Evolutionary conservation across 2,888 invertebrate genomes (phyloP), one percentile per base, ranked within the genome.

Genomic region (Sarcophaga caerulescens): DNA sequence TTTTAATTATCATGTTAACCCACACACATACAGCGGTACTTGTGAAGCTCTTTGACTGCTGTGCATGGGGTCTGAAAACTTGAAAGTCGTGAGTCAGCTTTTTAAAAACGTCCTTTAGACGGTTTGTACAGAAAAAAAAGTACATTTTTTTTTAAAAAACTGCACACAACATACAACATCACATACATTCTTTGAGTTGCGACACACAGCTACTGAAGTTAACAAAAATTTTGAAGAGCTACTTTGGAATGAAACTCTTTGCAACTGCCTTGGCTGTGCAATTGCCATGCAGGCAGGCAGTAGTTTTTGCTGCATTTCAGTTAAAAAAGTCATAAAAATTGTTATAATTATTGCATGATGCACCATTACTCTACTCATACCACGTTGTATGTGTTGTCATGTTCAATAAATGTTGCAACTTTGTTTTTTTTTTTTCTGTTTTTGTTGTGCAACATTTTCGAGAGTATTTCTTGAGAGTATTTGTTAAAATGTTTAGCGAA

Each of bases 1-100:
- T 87, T 88, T 88, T 86, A 88, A 88, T 88, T 88, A 86, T 88
- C 86, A 85, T 88, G 86, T 88, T 86, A 88, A 81, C 87, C 86
- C 85, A 85, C 87, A 79, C 80, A 76, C 57, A 60, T 19, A 35
- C 68, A 52, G 52, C 52, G 52, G 52, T 52, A 52, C 52, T 80
- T 14, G 19, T 63, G 45, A 57, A 21, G 21, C 4, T 65, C 47
- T 44, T 65, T 44, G 70, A 68, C 73, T 73, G 17, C 81, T 73
- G 78, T 66, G 69, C 66, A 81, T 57, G 81, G 52, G 59, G 74
- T 69, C 59, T 71, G 35, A 78, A 57, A 23, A 19, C 12, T 12
- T 74, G 84, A 78, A 84, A 80, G 25, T 81, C 87, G 87, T 87
- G 85, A 87, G 83, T 84, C 78, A 80, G 84, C 63, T 65, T 76